Evolutionary conservation across 2,888 invertebrate genomes (phyloP).

Genomic region (Gasteruption jaculator): DNA sequence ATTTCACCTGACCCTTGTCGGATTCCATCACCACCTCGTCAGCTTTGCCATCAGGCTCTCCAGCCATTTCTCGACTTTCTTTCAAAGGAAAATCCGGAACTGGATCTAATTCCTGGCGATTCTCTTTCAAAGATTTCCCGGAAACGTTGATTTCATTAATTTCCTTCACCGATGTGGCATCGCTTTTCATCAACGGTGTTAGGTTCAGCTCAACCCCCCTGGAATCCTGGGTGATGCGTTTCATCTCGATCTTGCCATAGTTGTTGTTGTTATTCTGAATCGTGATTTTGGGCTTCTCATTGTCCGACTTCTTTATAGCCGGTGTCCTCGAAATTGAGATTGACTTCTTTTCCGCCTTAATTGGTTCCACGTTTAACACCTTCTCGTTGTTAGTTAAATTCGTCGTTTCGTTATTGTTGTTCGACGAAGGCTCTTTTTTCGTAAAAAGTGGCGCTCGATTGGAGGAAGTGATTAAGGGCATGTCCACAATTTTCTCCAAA

Average conservation of each 20-base stretch:
- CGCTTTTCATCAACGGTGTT: constrained; percentile 49
- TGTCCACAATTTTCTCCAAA: constrained; percentile 44
- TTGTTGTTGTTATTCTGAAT: constrained; percentile 19
- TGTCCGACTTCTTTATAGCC: constrained; percentile 39
- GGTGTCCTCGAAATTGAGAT: constrained; percentile 32
- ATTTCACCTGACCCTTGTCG: constrained; percentile 5
- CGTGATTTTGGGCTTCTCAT: constrained; percentile 34
- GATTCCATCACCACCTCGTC: constrained; percentile 65
- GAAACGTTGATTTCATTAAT: constrained; percentile 24
- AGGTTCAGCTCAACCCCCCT: constrained; percentile 31
- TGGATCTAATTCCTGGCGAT: constrained; percentile 15
- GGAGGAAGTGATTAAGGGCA: constrained; percentile 45
- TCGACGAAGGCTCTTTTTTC: too few species aligned
- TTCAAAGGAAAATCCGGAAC: constrained; percentile 49
- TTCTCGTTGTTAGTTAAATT: too few species aligned
- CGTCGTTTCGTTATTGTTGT: constrained; percentile 14
- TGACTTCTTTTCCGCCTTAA: constrained; percentile 28
- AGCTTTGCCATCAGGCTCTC: constrained; percentile 83
- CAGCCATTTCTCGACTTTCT: constrained; percentile 72
- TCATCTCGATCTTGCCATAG: constrained; percentile 15
- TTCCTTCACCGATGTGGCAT: constrained; percentile 20
- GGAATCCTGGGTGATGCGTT: constrained; percentile 20
- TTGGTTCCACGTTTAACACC: too few species aligned
- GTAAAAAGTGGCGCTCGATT: too few species aligned
- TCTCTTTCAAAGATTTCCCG: constrained; percentile 18